These are phyloP conservation scores for Oreortyx pictus DNA, from an alignment of 2,797 vertebrate species.

Conservation along the genomic window DNA sequence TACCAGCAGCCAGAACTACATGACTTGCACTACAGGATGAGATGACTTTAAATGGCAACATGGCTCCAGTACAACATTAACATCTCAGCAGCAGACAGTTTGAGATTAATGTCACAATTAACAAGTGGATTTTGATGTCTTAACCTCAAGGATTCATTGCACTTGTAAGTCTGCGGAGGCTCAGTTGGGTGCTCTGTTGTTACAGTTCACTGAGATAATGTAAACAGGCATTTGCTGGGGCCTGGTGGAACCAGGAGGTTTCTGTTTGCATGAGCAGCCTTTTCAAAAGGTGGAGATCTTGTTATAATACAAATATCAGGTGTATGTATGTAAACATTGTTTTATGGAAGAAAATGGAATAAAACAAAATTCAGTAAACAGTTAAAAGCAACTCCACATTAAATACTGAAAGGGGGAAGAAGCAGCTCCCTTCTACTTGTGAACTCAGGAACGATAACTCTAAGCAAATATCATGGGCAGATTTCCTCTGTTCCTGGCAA, in stretches of 20 bases:
- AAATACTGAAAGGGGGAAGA: neutral
- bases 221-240: slow-evolving; percentile 22
- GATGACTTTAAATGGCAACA: slow-evolving; percentile 65
- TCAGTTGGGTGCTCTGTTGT: slow-evolving; percentile 21
- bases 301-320: neutral
- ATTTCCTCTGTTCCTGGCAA: neutral
- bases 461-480: neutral
- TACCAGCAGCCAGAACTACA: slow-evolving; percentile 40
- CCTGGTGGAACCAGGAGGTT: neutral
- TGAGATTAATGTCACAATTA: slow-evolving; percentile 72
- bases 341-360: slow-evolving; percentile 10
- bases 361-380: slow-evolving; percentile 2
- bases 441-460: neutral
- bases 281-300: slow-evolving; percentile 17
- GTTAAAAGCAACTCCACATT: neutral
- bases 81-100: slow-evolving; percentile 42
- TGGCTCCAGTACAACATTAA: slow-evolving; percentile 31
- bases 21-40: slow-evolving; percentile 42
- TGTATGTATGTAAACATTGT: neutral
- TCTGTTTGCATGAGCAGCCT: neutral
- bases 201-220: slow-evolving; percentile 28
- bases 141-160: slow-evolving; percentile 40
- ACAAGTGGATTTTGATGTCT: slow-evolving; percentile 55
- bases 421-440: neutral
- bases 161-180: slow-evolving; percentile 37